Base-by-base conservation (phyloP, 30 jellyfish, hydroid and myxozoan species). In the Sanderia malayensis region DNA sequence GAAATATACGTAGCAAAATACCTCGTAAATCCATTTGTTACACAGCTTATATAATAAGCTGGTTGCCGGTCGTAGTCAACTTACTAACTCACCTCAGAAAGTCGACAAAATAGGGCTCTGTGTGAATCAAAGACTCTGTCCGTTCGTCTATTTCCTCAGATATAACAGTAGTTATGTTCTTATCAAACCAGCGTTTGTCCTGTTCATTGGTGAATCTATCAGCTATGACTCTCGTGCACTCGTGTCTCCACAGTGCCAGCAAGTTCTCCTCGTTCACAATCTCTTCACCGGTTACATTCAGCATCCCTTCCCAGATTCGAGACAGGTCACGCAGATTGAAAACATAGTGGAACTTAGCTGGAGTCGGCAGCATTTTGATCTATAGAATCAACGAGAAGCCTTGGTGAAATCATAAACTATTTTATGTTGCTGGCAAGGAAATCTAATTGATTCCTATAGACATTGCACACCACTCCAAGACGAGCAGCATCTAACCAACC, bases 241-340 rank as follows among this genome's bases (percentile, higher is more conserved):
- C 98, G 73, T 76, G 88, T 46, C 85, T 69, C 98, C 98, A 90
- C 23, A 90, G 44, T n/a, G 94, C 94, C 0, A 90, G 83, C 4
- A 73, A 24, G 9, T 63, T 70, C 10, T 52, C 46, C n/a, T 52
- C 85, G 21, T 79, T 58, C 17, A 33, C 30, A 18, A 79, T 44
- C 18, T 70, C 88, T 2, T 83, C 94, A 9, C 77, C 74, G 18
- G 82, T 59, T 2, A 73, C 90, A 31, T 90, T 82, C 75, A 90
- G 79, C 98, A 90, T 90, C 21, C 98, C 98, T 90, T 90, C 98
- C 98, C 98, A 90, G 22, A 90, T 90, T 2, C 98, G 95, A 44
- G 98, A 90, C 87, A 90, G 47, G 45, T 90, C 98, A 68, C 98
- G 93, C 61, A 90, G 67, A 66, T 90, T 90, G 87, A 90, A 90